phyloP scores from a whole-genome alignment of 1,140 invertebrate species.

The Rhyacophila brunnea region DNA sequence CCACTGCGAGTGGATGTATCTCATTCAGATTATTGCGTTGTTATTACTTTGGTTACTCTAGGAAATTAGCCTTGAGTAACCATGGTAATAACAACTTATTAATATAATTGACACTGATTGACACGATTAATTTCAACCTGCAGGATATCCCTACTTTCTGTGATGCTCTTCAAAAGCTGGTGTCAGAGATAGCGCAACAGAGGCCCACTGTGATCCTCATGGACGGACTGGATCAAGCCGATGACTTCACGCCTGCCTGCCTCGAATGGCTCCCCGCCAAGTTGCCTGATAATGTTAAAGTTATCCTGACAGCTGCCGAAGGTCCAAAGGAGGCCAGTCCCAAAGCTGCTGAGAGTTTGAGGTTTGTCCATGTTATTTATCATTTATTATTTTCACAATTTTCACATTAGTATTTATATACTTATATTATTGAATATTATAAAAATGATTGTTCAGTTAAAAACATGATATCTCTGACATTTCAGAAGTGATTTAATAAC shows the following conservation, averaged over 20 bases:
- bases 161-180: constrained; percentile 51
- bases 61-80: no score
- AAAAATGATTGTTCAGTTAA: no score
- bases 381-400: no score
- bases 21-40: no score
- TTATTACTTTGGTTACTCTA: no score
- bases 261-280: constrained; percentile 68
- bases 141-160: constrained; percentile 57
- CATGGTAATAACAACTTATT: no score
- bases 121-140: constrained; percentile 28
- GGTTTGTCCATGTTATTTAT: constrained; percentile 28
- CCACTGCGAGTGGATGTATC: no score
- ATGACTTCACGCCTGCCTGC: constrained; percentile 45
- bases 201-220: constrained; percentile 66
- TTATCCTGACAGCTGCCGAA: constrained; percentile 70
- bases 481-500: no score
- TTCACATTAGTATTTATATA: no score
- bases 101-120: no score
- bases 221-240: constrained; percentile 70
- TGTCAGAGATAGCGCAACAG: constrained; percentile 55
- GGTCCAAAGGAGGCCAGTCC: constrained; percentile 49
- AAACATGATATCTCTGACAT: no score
- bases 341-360: constrained; percentile 45
- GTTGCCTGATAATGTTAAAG: constrained; percentile 67
- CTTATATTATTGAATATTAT: no score